Evolutionary conservation across 2,797 vertebrate genomes (phyloP).

Genomic region (Coranthus polyacanthus): DNA sequence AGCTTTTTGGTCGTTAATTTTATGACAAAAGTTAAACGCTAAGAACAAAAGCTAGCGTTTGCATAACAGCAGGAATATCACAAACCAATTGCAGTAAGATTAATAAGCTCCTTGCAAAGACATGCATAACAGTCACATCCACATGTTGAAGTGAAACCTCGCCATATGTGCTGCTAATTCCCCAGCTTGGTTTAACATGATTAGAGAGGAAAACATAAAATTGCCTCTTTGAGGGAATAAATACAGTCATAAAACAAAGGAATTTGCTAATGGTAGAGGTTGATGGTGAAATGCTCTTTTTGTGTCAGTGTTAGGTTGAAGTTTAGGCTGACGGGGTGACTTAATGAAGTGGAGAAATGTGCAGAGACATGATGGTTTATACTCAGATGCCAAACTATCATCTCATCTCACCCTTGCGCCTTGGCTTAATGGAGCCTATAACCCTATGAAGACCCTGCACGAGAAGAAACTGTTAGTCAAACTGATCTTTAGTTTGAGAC

Average conservation of each 20-base stretch:
- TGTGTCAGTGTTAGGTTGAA: conserved; percentile 40
- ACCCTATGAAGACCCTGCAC: conserved; percentile 12
- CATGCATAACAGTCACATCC: conserved; percentile 12
- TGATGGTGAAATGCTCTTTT: conserved; percentile 48
- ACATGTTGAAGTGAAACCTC: conserved; percentile 17
- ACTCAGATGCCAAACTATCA: conserved; percentile 61
- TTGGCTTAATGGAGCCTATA: conserved; percentile 56
- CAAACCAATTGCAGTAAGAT: conserved; percentile 28
- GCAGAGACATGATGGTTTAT: conserved; percentile 66
- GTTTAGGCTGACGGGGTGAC: conserved; percentile 39
- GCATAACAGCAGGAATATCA: conserved; percentile 11
- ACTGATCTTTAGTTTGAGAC: conserved; percentile 1
- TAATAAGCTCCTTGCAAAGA: conserved; percentile 12
- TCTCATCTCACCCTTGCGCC: conserved; percentile 54
- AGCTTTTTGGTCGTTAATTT: conserved; percentile 34
- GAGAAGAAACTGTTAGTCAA: conserved; percentile 11
- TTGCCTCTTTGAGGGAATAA: conserved; percentile 57
- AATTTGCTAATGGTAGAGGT: conserved; percentile 72
- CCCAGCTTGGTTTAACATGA: conserved; percentile 55
- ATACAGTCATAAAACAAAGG: conserved; percentile 67
- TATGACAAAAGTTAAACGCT: conserved; percentile 33
- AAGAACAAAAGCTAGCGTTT: conserved; percentile 15
- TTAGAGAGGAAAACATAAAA: conserved; percentile 69
- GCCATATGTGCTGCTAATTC: conserved; percentile 62
- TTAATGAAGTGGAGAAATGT: conserved; percentile 54